Evolutionary conservation across 2,888 invertebrate genomes (phyloP), one percentile per base, ranked within the genome.

Genomic region (Sminthurides aquaticus): DNA sequence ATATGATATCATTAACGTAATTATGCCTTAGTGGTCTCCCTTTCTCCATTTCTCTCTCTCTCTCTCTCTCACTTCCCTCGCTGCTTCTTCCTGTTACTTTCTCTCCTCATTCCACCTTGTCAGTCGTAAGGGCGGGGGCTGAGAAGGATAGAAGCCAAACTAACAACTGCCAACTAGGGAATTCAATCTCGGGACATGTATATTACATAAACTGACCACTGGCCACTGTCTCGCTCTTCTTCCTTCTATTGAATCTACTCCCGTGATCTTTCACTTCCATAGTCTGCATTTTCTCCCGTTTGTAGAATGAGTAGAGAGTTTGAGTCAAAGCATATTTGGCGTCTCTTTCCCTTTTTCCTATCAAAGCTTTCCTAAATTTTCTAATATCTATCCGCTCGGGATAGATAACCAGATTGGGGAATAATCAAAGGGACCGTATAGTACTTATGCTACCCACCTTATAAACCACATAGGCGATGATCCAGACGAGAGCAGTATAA

Each of bases 401-500:
- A 34, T 15, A 34, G n/a, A n/a, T n/a, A n/a, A n/a, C n/a, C 43
- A 15, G 43, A 34, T 34, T 34, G 43, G n/a, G n/a, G n/a, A n/a
- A n/a, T n/a, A n/a, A n/a, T n/a, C n/a, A 34, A 34, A 34, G 43
- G 5, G 43, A 34, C 8, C 43, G 43, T 34, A 15, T 5, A 34
- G n/a, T n/a, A n/a, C n/a, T n/a, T n/a, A 27, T 27, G 3, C n/a
- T 48, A 59, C 49, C 59, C 67, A 73, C 73, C 73, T 71, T 71
- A 52, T 64, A 67, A n/a, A 69, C 61, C 3, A 68, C 57, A 59
- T 71, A 69, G 22, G 69, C 15, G 49, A 64, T 67, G 29, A 68
- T 65, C 57, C 69, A 67, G 15, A 70, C 22, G 22, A 74, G 66
- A 11, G 67, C 48, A n/a, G 65, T 26, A 58, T 74, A 74, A 60